Base-by-base conservation (phyloP, 2,888 invertebrate species). In the Saturnia japonica region DNA sequence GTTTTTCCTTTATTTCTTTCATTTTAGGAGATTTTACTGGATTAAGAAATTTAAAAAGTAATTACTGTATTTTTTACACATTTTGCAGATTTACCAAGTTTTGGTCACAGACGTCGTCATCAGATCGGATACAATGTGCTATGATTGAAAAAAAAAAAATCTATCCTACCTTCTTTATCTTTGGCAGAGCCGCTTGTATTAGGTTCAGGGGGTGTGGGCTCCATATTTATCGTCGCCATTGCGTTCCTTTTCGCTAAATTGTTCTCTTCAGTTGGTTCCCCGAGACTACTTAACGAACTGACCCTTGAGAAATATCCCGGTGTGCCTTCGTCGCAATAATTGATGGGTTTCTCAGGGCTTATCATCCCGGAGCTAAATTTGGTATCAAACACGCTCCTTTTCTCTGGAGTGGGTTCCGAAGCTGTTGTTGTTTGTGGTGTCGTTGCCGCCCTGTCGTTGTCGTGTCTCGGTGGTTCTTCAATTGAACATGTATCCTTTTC, bases 261-360 rank as follows among this genome's bases (percentile, higher is more conserved):
- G 68, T 91, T 92, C 68, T 91, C 93, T 67, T 93, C 93, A 0
- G 91, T 92, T 0, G 94, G 93, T 74, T 95, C 95, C 0, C 91
- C 94, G 19, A 95, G 85, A 74, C 95, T 95, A 80, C 95, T 95
- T 69, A 95, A 79, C 0, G 95, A 95, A 78, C 95, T 95, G 62
- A 95, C 95, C 12, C 95, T 90, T 8, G 97, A 97, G 82, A 96
- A 97, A 86, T 96, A 96, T 0, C 96, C 96, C 0, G 98, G 97
- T 0, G 98, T 98, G 0, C 97, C 98, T 85, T 98, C 97, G 75
- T 98, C 97, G 80, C 97, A 97, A 85, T 98, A 98, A 82, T 96
- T 96, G 8, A 96, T 95, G 0, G 97, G 96, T 80, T 97, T 97
- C 78, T 97, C 97, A 0, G 97, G 97, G 43, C 96, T 96, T 81